Percentiles rank a stretch among this genome's conserved stretches.
Conservation (phyloP, 2,113 vertebrate species). For the cat (Felis catus) region F.catus_Fca126_mat1.0 CM031412.1:99770501-99771000, state of each 20-base stretch:
- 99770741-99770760: slow-evolving; percentile 98
- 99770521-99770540: slow-evolving; percentile 98
- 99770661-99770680: slow-evolving; percentile 97
- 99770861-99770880: slow-evolving; percentile 21
- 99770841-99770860: slow-evolving; percentile 53
- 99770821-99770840: slow-evolving; percentile 42
- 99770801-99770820: slow-evolving; percentile 97
- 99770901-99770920: neutral
- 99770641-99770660: slow-evolving; percentile 99
- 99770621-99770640: slow-evolving; percentile 99
- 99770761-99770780: slow-evolving; percentile 97
- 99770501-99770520: slow-evolving; percentile 98
- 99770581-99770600: slow-evolving; percentile 98
- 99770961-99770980: neutral
- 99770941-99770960: neutral
- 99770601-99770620: slow-evolving; percentile 98
- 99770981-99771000: neutral
- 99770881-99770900: slow-evolving; percentile 59
- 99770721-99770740: slow-evolving; percentile 99
- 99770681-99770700: slow-evolving; percentile 97
- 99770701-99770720: slow-evolving; percentile 98
- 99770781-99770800: slow-evolving; percentile 98
- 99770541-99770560: slow-evolving; percentile 98
- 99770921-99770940: neutral
- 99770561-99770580: slow-evolving; percentile 95